A percentile compares a stretch with the other conserved stretches of the same genome.
phyloP scores from a whole-genome alignment of 2,797 vertebrate species.

The Melanotaenia boesemani region DNA sequence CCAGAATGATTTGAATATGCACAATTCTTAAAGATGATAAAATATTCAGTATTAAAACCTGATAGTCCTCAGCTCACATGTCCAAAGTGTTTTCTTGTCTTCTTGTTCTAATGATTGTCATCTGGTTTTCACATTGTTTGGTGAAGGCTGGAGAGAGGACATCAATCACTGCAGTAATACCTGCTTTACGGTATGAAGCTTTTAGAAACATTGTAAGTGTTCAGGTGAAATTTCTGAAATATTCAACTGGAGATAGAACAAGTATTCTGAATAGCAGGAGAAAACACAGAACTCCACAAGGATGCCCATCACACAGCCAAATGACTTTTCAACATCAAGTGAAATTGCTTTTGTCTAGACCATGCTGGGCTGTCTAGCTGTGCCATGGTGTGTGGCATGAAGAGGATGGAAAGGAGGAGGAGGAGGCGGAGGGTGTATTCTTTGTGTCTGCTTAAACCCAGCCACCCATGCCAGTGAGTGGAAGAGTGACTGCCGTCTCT shows the following conservation, averaged over 20 bases:
- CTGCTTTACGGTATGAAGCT: not conserved
- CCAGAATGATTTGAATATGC: not conserved
- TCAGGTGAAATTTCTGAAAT: not conserved
- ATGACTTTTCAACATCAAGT: slow-evolving; percentile 78
- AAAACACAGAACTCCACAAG: slow-evolving; percentile 45
- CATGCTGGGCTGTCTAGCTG: slow-evolving; percentile 75
- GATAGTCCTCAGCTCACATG: not conserved
- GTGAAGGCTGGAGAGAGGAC: not conserved
- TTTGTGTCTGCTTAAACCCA: slow-evolving; percentile 80
- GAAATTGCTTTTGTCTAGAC: slow-evolving; percentile 83
- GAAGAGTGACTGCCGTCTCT: slow-evolving; percentile 78
- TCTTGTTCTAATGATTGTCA: slow-evolving; percentile 1
- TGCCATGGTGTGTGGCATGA: slow-evolving; percentile 81
- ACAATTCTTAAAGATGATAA: not conserved
- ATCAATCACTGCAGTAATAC: slow-evolving; percentile 1
- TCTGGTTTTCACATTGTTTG: not conserved
- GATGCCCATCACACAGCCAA: slow-evolving; percentile 71
- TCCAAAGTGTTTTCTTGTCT: not conserved
- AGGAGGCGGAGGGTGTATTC: slow-evolving; percentile 60
- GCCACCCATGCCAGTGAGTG: slow-evolving; percentile 80
- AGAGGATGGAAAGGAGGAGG: slow-evolving; percentile 48
- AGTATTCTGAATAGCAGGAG: slow-evolving; percentile 11
- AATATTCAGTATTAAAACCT: not conserved
- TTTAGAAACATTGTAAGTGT: not conserved
- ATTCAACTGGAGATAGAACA: not conserved